These are phyloP conservation scores for Lasioglossum pauxillum DNA, from an alignment of 2,888 invertebrate genomes.

Conservation along the genomic window DNA sequence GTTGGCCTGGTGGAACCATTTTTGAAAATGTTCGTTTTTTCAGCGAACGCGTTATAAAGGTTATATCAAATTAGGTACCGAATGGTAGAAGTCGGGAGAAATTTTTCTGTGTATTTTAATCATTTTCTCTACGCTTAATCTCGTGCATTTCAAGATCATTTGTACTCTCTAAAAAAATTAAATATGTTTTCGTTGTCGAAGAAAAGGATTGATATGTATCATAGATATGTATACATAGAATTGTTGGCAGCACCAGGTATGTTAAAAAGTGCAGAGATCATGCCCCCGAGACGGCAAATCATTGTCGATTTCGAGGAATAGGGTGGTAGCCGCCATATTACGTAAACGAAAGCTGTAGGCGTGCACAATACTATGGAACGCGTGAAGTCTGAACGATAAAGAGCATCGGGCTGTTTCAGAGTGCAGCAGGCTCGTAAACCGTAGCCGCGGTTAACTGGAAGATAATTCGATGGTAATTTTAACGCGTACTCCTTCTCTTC, in stretches of 20 bases:
- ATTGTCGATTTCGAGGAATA: not conserved
- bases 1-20: no score
- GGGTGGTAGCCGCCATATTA: conserved; percentile 18
- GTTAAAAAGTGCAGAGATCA: not conserved
- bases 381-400: conserved; percentile 37
- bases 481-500: conserved; percentile 46
- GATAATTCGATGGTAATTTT: conserved; percentile 67
- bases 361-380: conserved; percentile 51
- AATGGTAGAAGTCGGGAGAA: no score
- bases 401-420: conserved; percentile 22
- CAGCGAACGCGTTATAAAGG: no score
- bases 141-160: no score
- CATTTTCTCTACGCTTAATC: no score
- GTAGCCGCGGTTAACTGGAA: conserved; percentile 53
- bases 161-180: no score
- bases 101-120: no score
- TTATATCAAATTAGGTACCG: no score
- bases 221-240: not conserved
- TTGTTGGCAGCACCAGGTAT: no score
- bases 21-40: no score
- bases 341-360: conserved; percentile 38
- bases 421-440: conserved; percentile 48
- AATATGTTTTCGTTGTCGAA: no score
- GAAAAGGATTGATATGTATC: no score
- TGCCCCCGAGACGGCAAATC: not conserved